Evolutionary conservation across 2,888 invertebrate species (phyloP).

Genomic region (Torymus auratus): DNA sequence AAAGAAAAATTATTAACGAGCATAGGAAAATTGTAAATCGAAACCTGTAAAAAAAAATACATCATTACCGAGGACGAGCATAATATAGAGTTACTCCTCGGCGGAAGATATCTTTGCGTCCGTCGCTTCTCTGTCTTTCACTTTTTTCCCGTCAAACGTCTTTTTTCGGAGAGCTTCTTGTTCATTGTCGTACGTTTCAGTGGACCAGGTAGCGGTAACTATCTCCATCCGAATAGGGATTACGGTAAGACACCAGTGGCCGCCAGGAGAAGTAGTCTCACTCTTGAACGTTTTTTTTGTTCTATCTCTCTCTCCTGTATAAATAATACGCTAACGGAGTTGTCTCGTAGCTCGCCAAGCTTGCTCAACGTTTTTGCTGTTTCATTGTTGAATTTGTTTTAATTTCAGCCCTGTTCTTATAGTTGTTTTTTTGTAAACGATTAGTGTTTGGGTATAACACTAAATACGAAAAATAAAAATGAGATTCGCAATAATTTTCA

Average conservation of each 20-base stretch:
- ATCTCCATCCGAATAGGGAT: constrained; percentile 76
- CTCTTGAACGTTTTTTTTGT: constrained; percentile 25
- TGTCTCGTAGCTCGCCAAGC: constrained; percentile 29
- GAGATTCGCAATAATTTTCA: too few species aligned
- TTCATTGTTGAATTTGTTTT: too few species aligned
- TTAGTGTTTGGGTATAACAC: too few species aligned
- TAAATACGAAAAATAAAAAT: too few species aligned
- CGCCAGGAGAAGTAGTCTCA: constrained; percentile 66
- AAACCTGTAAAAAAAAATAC: too few species aligned
- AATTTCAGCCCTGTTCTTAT: too few species aligned
- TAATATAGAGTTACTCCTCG: constrained; percentile 4
- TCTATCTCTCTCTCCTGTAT: background rate
- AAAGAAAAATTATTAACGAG: too few species aligned
- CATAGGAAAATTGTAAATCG: too few species aligned
- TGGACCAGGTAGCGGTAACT: constrained; percentile 76
- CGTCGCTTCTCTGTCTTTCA: constrained; percentile 36
- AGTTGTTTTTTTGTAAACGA: too few species aligned
- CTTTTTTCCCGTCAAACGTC: constrained; percentile 15
- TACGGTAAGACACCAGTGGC: constrained; percentile 73
- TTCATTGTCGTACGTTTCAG: constrained; percentile 73
- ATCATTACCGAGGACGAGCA: background rate
- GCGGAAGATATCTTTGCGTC: constrained; percentile 46
- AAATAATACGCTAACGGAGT: background rate
- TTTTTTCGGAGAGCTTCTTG: constrained; percentile 50
- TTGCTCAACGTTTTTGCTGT: too few species aligned